phyloP scores from a whole-genome alignment of 2,797 vertebrate species.

The Clarias fuscus region DNA sequence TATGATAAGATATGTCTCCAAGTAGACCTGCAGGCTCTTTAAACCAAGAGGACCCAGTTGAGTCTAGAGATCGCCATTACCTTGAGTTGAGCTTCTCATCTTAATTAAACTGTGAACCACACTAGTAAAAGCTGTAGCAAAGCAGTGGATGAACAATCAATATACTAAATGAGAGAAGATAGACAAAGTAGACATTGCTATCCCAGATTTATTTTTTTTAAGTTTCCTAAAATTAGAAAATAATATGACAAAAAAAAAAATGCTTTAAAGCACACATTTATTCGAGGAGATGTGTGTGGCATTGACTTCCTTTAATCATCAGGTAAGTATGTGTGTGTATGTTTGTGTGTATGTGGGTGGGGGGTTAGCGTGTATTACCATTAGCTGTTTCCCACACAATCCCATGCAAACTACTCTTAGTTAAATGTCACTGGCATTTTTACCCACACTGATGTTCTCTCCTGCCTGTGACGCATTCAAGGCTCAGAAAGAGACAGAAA shows the following conservation, averaged over 20 bases:
- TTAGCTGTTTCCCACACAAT: constrained; percentile 12
- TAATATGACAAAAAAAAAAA: background rate
- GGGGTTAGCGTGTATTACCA: background rate
- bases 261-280: background rate
- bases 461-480: constrained; percentile 38
- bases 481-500: constrained; percentile 43
- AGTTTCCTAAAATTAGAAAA: constrained; percentile 3
- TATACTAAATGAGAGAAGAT: background rate
- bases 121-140: background rate
- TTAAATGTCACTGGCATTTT: constrained; percentile 38
- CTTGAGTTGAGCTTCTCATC: background rate
- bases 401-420: constrained; percentile 22
- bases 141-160: background rate
- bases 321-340: background rate
- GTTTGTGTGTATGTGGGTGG: constrained; percentile 16
- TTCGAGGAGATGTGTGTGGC: background rate
- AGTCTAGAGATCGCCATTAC: background rate
- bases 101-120: background rate
- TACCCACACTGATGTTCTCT: constrained; percentile 38
- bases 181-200: background rate
- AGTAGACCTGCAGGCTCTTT: background rate
- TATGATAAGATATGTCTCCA: background rate
- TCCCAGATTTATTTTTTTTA: background rate
- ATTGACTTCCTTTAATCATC: constrained; percentile 28
- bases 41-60: background rate